These are phyloP conservation scores for Metallyticus violacea DNA, from an alignment of 2,888 invertebrate genomes.

Conservation along the genomic window DNA sequence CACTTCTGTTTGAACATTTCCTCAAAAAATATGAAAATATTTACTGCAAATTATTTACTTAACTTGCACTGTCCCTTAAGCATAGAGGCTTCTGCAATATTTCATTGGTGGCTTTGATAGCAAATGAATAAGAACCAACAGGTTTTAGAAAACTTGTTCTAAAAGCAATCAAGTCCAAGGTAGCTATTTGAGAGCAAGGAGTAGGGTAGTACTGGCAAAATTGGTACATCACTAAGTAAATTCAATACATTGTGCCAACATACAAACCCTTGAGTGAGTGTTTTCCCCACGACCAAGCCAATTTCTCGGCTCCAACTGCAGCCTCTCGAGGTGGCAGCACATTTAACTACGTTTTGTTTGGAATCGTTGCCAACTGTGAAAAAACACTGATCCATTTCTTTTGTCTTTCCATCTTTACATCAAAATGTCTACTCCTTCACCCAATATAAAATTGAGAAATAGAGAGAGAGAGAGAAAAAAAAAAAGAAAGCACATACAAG, in stretches of 20 bases:
- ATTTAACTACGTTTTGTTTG: slow-evolving; percentile 27
- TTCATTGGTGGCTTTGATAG: too few species aligned
- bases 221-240: slow-evolving; percentile 26
- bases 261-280: slow-evolving; percentile 32
- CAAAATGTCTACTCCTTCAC: background rate
- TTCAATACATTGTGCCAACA: slow-evolving; percentile 23
- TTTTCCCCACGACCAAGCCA: background rate
- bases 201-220: too few species aligned
- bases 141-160: too few species aligned
- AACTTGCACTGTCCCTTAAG: too few species aligned
- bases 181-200: too few species aligned
- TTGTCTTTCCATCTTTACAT: background rate
- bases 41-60: too few species aligned
- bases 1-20: too few species aligned
- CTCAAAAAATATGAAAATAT: too few species aligned
- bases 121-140: too few species aligned
- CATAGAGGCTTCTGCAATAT: too few species aligned
- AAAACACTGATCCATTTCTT: slow-evolving; percentile 6
- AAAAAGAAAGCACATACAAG: background rate
- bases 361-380: slow-evolving; percentile 11
- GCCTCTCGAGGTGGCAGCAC: slow-evolving; percentile 16
- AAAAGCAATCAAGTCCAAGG: too few species aligned
- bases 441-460: background rate
- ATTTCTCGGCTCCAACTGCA: slow-evolving; percentile 13
- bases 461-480: too few species aligned